phyloP scores from a whole-genome alignment of 2,888 invertebrate genomes.

The Idaea dimidiata region DNA sequence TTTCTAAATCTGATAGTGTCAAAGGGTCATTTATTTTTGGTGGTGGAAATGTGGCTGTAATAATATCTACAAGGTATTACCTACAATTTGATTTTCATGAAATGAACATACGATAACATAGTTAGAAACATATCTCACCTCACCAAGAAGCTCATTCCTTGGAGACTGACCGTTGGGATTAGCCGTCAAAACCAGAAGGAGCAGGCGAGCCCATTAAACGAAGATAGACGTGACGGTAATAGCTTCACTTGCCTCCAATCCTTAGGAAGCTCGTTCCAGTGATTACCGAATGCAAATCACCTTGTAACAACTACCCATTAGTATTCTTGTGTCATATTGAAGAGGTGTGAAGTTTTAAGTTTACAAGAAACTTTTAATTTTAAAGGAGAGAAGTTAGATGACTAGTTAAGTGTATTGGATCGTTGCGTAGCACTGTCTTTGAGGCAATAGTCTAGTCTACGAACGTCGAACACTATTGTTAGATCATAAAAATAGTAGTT shows the following conservation, averaged over 20 bases:
- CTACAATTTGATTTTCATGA: no score
- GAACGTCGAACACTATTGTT: no score
- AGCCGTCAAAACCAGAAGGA: constrained; percentile 35
- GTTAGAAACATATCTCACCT: constrained; percentile 7
- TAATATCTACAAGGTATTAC: no score
- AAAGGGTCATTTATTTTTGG: no score
- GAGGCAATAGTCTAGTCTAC: no score
- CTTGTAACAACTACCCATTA: constrained; percentile 11
- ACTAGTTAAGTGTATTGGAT: no score
- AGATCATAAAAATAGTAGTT: no score
- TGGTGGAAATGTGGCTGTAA: no score
- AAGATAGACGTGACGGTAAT: constrained; percentile 40
- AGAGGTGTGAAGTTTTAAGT: neutral
- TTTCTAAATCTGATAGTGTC: no score
- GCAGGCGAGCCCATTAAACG: constrained; percentile 31
- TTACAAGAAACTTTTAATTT: no score
- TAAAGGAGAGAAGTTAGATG: no score
- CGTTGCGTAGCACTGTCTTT: no score
- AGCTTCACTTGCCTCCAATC: constrained; percentile 27
- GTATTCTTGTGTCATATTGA: neutral
- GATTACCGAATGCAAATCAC: constrained; percentile 37
- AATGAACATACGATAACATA: neutral
- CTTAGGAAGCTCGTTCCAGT: constrained; percentile 12
- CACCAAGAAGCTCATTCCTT: constrained; percentile 6
- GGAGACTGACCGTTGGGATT: constrained; percentile 29